Conservation (phyloP, 2,888 invertebrate species). For the Lycia hirtaria region DNA sequence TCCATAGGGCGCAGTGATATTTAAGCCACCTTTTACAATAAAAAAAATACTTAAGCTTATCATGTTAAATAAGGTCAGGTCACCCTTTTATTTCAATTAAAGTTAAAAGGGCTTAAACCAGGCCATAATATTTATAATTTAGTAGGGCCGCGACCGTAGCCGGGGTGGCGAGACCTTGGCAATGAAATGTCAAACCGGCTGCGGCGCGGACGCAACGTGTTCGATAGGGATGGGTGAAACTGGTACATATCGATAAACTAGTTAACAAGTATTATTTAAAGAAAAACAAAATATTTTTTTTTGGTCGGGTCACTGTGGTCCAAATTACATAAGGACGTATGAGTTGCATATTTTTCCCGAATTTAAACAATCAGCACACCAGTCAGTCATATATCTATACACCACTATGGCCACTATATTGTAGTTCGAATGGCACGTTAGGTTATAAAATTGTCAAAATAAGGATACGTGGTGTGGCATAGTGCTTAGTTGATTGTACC, state of each 20-base stretch:
- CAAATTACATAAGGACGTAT: too few relatives aligned
- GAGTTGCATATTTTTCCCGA: too few relatives aligned
- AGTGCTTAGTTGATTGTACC: too few relatives aligned
- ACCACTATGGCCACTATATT: too few relatives aligned
- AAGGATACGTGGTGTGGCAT: too few relatives aligned
- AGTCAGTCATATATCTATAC: too few relatives aligned
- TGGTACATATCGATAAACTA: conserved; percentile 27
- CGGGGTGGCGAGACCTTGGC: conserved; percentile 63
- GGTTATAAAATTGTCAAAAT: too few relatives aligned
- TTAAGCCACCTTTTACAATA: background rate
- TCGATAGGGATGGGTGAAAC: conserved; percentile 44
- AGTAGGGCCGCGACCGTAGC: conserved; percentile 49
- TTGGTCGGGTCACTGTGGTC: too few relatives aligned
- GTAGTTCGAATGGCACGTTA: too few relatives aligned
- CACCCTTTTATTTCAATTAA: conserved; percentile 24
- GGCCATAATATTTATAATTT: conserved; percentile 43
- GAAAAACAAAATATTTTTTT: too few relatives aligned
- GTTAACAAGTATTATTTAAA: background rate
- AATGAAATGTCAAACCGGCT: conserved; percentile 68
- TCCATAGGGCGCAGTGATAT: too few relatives aligned
- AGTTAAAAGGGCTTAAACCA: conserved; percentile 26
- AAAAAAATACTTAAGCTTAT: background rate
- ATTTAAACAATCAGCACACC: too few relatives aligned
- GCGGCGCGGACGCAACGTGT: conserved; percentile 43
- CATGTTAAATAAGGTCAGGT: conserved; percentile 9